A percentile compares a stretch with the other conserved stretches of the same genome.
phyloP scores from a whole-genome alignment of 1,140 invertebrate genomes.

The Drosophila teissieri region DNA sequence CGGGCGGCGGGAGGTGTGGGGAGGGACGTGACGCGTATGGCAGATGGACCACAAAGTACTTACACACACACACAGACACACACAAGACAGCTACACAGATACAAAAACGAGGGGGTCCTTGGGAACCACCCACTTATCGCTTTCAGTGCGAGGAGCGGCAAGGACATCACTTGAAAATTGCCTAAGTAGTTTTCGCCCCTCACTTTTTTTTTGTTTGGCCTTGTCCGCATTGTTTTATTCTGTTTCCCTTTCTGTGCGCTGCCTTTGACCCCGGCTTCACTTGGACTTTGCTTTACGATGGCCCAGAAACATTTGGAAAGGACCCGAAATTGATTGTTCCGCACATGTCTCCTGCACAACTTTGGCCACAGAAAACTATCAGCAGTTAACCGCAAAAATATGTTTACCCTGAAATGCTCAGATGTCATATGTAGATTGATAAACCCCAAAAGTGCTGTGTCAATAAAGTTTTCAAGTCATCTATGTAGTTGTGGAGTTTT shows the following conservation, averaged over 20 bases:
- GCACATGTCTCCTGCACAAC: conserved; percentile 41
- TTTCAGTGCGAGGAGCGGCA: conserved; percentile 20
- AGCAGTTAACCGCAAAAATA: conserved; percentile 71
- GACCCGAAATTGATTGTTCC: conserved; percentile 45
- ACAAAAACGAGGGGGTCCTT: conserved; percentile 7
- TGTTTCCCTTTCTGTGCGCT: conserved; percentile 31
- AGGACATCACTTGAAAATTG: conserved; percentile 83
- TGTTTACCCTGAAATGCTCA: conserved; percentile 55
- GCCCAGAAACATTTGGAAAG: conserved; percentile 46
- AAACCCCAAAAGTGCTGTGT: conserved; percentile 37
- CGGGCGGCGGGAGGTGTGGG: neutral
- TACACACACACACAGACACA: conserved; percentile 26
- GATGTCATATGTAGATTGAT: conserved; percentile 50
- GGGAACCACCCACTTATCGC: conserved; percentile 58
- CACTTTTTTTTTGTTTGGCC: conserved; percentile 10
- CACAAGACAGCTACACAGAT: conserved; percentile 4
- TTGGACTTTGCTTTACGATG: conserved; percentile 36
- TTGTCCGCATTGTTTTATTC: conserved; percentile 31
- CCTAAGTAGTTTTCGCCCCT: conserved; percentile 71
- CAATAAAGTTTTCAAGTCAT: conserved; percentile 44
- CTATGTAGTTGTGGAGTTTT: conserved; percentile 19
- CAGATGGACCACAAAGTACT: conserved; percentile 57
- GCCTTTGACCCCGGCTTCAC: conserved; percentile 12
- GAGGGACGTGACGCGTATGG: conserved; percentile 51
- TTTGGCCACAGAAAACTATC: conserved; percentile 65